Evolutionary conservation across 92 coral and sea anemone genomes (phyloP), one percentile per base, ranked within the genome.

Genomic region (Muricea muricata): DNA sequence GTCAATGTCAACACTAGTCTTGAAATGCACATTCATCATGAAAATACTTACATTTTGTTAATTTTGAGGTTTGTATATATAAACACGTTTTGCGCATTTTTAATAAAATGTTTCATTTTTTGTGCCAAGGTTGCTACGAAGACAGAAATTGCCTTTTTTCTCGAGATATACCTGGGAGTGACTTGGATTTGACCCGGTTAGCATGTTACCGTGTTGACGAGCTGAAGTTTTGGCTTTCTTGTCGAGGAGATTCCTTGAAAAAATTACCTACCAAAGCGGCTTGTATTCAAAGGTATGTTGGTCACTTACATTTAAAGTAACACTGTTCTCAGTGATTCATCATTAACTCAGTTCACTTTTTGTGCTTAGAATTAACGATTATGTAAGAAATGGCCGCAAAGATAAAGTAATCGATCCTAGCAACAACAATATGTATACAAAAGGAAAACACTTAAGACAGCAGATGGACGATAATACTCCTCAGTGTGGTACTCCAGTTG

Each of bases 231-330:
- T 75, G 81, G 81, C 81, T 75, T 60, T 33, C 81, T 56, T 75
- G 81, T 75, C 65, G 65, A 15, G 81, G 81, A 45, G 81, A 75
- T 60, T 47, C 63, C 23, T 47, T 75, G 33, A 75, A 75, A 52
- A 75, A 75, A 2, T 24, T 75, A 47, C 81, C 65, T 39, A 75
- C 81, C 45, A 75, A 75, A 75, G 55, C 65, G 20, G 35, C 81
- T 34, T 75, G 81, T 75, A 75, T 75, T 47, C 81, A 75, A 75
- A 75, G 81, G 81, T 75, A 75, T 20, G 17, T n/a, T 15, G 61
- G 61, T 54, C 5, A 17, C 20, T 7, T 54, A 54, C 20, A 54
- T 1, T 47, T 6, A 47, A 14, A 14, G 13, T 47, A 47, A 47
- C n/a, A 47, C n/a, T n/a, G n/a, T n/a, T n/a, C n/a, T n/a, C n/a